Evolutionary conservation across 2,113 vertebrate genomes (phyloP), one percentile per base, ranked within the genome.

Genomic region (Trachemys scripta): DNA sequence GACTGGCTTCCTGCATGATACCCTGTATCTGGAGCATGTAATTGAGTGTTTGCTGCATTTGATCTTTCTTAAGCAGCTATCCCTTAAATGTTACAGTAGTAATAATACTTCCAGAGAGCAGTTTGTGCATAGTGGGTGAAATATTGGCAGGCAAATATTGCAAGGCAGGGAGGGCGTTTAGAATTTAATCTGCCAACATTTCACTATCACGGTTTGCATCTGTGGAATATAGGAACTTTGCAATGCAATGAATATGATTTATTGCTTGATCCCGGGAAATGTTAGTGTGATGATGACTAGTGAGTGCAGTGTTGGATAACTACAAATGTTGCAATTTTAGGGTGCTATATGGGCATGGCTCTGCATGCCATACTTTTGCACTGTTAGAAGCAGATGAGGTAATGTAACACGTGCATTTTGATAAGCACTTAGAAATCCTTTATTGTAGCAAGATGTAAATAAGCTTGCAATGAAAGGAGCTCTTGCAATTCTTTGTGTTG

Each of bases 331-430:
- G 62, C 42, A 53, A 35, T 80, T 95, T 78, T 5, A 54, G 82
- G 7, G 19, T 49, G 20, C 4, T 29, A 5, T n/a, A 65, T 12
- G n/a, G 3, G 49, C 80, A 0, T 24, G 49, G 35, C 6, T 92
- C 54, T 59, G 56, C 42, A 14, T 1, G 0, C 45, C 38, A 50
- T 91, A 19, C 9, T n/a, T 2, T 57, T 59, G 42, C 38, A 54
- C 12, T 6, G 3, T 57, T 19, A 17, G 49, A 45, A 72, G 76
- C 75, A 56, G 10, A 62, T 79, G 75, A 82, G 65, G 45, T 89
- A 1, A 51, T 38, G 8, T 88, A 89, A 75, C 31, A 80, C 1
- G 4, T 10, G 38, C 1, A 0, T 24, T 80, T 83, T 9, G 0
- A 54, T 10, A 50, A 88, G 87, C 87, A 59, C 79, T 83, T 90